A percentile compares a stretch with the other conserved stretches of the same genome.
Evolutionary conservation across 2,113 vertebrate genomes (phyloP).

Genomic region (Phylloscopus trochilus): DNA sequence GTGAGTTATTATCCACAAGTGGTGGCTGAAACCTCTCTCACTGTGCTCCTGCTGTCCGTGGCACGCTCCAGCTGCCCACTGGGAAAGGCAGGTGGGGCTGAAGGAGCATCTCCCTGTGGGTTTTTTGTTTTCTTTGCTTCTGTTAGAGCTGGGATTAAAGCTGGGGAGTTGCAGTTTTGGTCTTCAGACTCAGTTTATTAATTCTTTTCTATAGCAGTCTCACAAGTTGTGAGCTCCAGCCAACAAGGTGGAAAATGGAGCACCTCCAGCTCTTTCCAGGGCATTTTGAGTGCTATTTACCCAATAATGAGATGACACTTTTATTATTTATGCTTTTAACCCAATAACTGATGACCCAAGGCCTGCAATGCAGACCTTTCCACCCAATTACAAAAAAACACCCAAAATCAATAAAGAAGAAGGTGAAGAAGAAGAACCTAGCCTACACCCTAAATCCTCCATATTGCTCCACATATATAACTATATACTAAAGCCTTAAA

Average conservation of each 20-base stretch:
- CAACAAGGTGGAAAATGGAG: not conserved
- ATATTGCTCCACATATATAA: not conserved
- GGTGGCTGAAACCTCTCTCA: not conserved
- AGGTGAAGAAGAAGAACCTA: not conserved
- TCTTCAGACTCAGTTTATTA: not conserved
- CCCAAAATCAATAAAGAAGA: not conserved
- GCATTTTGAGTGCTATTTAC: not conserved
- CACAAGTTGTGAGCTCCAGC: not conserved
- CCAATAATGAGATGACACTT: not conserved
- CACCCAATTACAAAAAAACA: not conserved
- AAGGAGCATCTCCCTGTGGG: not conserved
- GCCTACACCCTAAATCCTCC: not conserved
- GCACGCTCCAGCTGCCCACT: rapidly evolving
- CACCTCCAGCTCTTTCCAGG: not conserved
- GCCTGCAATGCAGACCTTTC: not conserved
- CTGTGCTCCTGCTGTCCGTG: not conserved
- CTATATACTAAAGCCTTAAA: not conserved
- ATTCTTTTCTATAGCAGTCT: not conserved
- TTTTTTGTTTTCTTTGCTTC: not conserved
- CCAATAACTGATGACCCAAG: not conserved
- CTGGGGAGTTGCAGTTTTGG: not conserved
- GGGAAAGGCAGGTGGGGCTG: not conserved
- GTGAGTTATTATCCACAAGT: rapidly evolving
- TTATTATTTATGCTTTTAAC: not conserved
- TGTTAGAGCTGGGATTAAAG: not conserved